phyloP scores from a whole-genome alignment of 2,797 vertebrate genomes.

The Epinephelus coioides region DNA sequence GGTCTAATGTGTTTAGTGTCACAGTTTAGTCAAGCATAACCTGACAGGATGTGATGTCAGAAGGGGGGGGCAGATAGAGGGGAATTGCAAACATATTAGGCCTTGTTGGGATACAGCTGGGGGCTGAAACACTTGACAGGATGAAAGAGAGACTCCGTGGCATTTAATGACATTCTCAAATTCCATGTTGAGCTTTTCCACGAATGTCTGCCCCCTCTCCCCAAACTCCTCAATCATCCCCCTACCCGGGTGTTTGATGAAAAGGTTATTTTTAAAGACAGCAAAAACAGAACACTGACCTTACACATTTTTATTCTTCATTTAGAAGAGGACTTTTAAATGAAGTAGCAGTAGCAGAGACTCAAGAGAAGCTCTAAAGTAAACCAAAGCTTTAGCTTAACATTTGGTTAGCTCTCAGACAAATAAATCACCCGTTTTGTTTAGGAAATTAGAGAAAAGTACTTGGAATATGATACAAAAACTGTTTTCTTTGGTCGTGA shows the following conservation, averaged over 20 bases:
- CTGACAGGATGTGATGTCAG: constrained; percentile 78
- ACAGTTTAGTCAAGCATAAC: constrained; percentile 66
- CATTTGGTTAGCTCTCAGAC: constrained; percentile 29
- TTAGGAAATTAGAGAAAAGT: constrained; percentile 40
- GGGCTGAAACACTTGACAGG: constrained; percentile 55
- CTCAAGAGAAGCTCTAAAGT: constrained; percentile 36
- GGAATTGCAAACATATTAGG: constrained; percentile 59
- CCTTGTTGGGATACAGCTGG: constrained; percentile 52
- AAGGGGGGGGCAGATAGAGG: neutral
- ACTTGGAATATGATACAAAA: constrained; percentile 27
- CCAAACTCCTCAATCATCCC: constrained; percentile 42
- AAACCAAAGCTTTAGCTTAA: constrained; percentile 30
- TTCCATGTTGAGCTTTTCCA: constrained; percentile 28
- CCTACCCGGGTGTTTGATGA: neutral
- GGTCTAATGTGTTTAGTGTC: constrained; percentile 73
- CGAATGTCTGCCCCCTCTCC: constrained; percentile 29
- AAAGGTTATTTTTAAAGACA: constrained; percentile 34
- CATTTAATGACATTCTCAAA: constrained; percentile 38
- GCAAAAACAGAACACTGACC: constrained; percentile 45
- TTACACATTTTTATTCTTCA: constrained; percentile 22
- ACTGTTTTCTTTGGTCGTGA: constrained; percentile 54
- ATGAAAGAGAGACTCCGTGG: constrained; percentile 48
- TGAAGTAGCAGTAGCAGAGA: constrained; percentile 28
- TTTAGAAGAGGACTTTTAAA: constrained; percentile 23
- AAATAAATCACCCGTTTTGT: constrained; percentile 49